Evolutionary conservation across 2,888 invertebrate species (phyloP), one percentile per base, ranked within the genome.

Genomic region (Eudemis profundana): DNA sequence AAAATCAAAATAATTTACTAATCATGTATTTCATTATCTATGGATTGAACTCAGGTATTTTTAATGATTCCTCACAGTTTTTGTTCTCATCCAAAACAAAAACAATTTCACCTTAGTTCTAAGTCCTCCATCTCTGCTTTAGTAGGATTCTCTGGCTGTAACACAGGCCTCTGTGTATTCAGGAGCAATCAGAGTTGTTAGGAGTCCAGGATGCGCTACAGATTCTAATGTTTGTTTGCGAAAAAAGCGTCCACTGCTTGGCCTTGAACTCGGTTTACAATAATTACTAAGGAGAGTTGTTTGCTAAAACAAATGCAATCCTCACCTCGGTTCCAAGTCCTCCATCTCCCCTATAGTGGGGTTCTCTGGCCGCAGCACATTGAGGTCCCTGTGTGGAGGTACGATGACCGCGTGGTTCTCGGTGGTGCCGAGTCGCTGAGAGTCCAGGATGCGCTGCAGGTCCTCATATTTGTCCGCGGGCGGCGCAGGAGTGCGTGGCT

Each of bases 321-420:
- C 90, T 88, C 74, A 94, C 95, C 93, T 93, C 10, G 92, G 86
- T 73, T 92, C 93, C 67, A 94, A 77, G 47, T 93, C 94, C 77
- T 95, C 94, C 84, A 96, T 85, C 74, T 96, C 94, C 0, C 93
- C 95, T 66, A 97, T 91, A 3, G 94, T 95, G 0, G 96, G 96
- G 83, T 96, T 96, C 68, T 94, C 93, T 1, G 91, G 88, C 60
- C 92, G 83, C 66, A 89, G 70, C 17, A 93, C 84, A 67, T 94
- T 94, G 47, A 93, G 90, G 71, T 94, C 93, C 50, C 90, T 87
- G 66, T 90, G 84, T 38, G 93, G 92, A 36, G 94, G 87, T 50
- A 93, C 84, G 2, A 92, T 78, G 47, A 93, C 93, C 15, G 86
- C 78, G 71, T 94, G 87, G 27, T 93, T 93, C 2, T 94, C 93